phyloP scores from a whole-genome alignment of 2,113 vertebrate species.

The Glaucidium brasilianum region DNA sequence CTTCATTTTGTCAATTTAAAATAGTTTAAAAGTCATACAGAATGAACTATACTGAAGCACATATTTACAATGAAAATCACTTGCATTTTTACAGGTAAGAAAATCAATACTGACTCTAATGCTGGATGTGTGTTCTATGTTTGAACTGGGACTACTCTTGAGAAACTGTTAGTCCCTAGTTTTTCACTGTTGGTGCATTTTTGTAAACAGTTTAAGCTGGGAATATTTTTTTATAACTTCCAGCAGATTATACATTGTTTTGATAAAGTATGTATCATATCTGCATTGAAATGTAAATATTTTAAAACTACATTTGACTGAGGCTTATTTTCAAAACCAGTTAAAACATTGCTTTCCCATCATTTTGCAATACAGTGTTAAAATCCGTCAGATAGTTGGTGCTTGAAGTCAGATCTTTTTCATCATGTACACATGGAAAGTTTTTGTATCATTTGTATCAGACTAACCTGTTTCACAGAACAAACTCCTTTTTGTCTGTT shows the following conservation, averaged over 20 bases:
- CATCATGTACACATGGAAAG: background rate
- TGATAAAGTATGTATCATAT: slow-evolving; percentile 61
- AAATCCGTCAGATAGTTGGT: slow-evolving; percentile 19
- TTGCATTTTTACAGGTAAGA: background rate
- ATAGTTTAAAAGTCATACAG: background rate
- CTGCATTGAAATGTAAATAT: slow-evolving; percentile 58
- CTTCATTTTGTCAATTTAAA: background rate
- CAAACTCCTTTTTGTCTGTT: slow-evolving; percentile 31
- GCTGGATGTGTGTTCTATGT: slow-evolving; percentile 45
- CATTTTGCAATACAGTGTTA: slow-evolving; percentile 33
- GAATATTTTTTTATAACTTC: slow-evolving; percentile 68
- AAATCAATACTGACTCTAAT: slow-evolving; percentile 5
- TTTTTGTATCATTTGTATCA: slow-evolving; percentile 53
- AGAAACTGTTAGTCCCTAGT: slow-evolving; percentile 16
- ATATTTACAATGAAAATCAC: background rate
- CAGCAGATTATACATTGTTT: slow-evolving; percentile 65
- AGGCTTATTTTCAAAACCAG: slow-evolving; percentile 8
- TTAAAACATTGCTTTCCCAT: background rate
- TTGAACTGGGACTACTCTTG: slow-evolving; percentile 24
- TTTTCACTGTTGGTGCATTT: slow-evolving; percentile 65
- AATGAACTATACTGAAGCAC: slow-evolving; percentile 21
- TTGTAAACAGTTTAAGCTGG: slow-evolving; percentile 61
- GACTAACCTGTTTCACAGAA: background rate
- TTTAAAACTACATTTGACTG: slow-evolving; percentile 42
- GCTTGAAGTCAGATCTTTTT: slow-evolving; percentile 10